A percentile compares a stretch with the other conserved stretches of the same genome.
phyloP scores from a whole-genome alignment of 2,888 invertebrate genomes.

The Alloplasta piceator region DNA sequence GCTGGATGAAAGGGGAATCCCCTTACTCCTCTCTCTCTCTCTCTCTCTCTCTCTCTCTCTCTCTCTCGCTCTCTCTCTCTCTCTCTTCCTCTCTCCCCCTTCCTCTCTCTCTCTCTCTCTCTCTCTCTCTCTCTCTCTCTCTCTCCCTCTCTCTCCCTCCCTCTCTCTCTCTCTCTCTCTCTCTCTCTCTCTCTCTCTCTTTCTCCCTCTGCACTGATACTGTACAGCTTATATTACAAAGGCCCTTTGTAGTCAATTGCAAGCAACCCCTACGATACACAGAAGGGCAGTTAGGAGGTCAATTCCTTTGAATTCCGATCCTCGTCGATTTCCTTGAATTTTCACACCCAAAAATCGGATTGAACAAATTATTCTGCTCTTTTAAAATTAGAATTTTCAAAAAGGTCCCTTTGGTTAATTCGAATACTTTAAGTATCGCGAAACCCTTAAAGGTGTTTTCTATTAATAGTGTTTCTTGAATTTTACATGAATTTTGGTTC shows the following conservation, averaged over 20 bases:
- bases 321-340: too few relatives aligned
- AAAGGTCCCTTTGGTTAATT: too few relatives aligned
- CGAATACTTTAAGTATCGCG: too few relatives aligned
- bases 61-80: not conserved
- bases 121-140: not conserved
- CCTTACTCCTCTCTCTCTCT: not conserved
- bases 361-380: not conserved
- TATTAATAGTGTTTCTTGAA: too few relatives aligned
- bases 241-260: not conserved
- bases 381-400: not conserved
- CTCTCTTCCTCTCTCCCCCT: not conserved
- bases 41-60: not conserved
- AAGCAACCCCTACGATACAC: too few relatives aligned
- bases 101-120: not conserved
- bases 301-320: too few relatives aligned
- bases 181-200: not conserved
- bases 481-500: too few relatives aligned
- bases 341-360: not conserved
- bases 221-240: not conserved
- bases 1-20: conserved; percentile 12
- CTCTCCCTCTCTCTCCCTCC: not conserved
- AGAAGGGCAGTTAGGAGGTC: too few relatives aligned
- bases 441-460: too few relatives aligned
- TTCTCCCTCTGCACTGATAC: not conserved
- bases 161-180: not conserved